phyloP scores from a whole-genome alignment of 2,113 vertebrate genomes.

The cat (Felis catus) region F.catus_Fca126_mat1.0 CM031411.1:9480501-9481000 shows the following conservation, averaged over 20 bases:
- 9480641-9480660: background rate
- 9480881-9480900: conserved; percentile 18
- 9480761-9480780: background rate
- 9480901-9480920: conserved; percentile 33
- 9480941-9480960: background rate
- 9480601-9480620: background rate
- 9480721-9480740: background rate
- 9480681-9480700: background rate
- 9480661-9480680: background rate
- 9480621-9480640: background rate
- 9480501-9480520: background rate
- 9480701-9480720: background rate
- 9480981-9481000: background rate
- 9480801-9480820: background rate
- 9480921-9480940: background rate
- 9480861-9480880: background rate
- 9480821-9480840: background rate
- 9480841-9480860: background rate
- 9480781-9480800: background rate
- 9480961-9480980: background rate
- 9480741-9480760: background rate
- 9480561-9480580: background rate
- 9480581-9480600: background rate
- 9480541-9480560: background rate
- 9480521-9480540: background rate